Evolutionary conservation across 2,113 vertebrate genomes (phyloP), one percentile per base, ranked within the genome.

Genomic region (Hyla sarda): DNA sequence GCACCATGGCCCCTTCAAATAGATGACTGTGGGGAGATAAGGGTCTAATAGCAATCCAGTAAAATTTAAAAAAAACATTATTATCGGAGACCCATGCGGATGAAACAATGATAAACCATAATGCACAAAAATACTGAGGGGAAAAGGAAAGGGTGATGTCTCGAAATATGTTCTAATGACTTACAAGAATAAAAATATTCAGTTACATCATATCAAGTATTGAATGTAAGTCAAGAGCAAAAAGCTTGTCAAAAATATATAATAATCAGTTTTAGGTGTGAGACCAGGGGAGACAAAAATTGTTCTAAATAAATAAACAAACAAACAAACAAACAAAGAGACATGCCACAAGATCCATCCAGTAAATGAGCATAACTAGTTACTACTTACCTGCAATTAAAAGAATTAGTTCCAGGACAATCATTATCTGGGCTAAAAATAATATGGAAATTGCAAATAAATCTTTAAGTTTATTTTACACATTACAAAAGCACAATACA

Each of bases 351-450:
- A 1, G 2, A 69, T 32, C 28, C 1, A 32, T 17, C 0, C 14
- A 69, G 30, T 34, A 34, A n/a, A n/a, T n/a, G n/a, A n/a, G n/a
- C n/a, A n/a, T n/a, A n/a, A 32, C 11, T 72, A 37, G 28, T 2
- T 21, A 52, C 1, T 56, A 71, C 84, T 85, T 71, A 85, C 84
- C 74, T 30, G 48, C 41, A n/a, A 79, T 28, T 48, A 50, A 71
- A 13, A 67, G 7, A 19, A 79, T 56, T 1, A 85, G 19, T 28
- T 71, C 47, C 62, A 85, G 56, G 30, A 79, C 25, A 69, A 28
- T 28, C 75, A 79, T 85, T 77, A 34, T 76, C 32, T 28, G 75
- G 50, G 45, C 17, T 54, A 76, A 84, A 76, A 75, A 84, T 60
- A 87, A 28, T 19, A 56, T 12, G n/a, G 13, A 12, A 17, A 0